Conservation (phyloP, 1,140 invertebrate genomes). For the Lepidostoma basale region DNA sequence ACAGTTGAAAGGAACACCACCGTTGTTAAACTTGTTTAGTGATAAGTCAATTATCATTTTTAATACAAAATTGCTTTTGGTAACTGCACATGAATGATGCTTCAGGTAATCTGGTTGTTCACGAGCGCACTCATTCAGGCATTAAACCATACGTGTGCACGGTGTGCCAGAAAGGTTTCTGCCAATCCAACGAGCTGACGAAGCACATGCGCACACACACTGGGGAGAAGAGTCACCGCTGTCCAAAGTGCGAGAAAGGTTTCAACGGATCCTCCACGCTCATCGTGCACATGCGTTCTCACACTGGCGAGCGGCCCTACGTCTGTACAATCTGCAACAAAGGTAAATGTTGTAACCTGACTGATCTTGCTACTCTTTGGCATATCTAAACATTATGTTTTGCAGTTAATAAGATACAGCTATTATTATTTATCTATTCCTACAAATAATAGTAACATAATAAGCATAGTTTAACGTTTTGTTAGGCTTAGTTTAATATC, state of each 20-base stretch:
- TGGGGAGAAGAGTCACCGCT: slow-evolving; percentile 36
- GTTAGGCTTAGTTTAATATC: no score
- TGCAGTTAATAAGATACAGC: no score
- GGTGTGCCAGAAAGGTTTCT: slow-evolving; percentile 62
- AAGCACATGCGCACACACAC: slow-evolving; percentile 41
- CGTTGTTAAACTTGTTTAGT: no score
- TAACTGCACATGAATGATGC: no score
- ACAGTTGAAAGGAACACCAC: no score
- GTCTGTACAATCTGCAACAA: slow-evolving; percentile 36
- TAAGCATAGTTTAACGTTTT: no score
- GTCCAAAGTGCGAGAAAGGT: slow-evolving; percentile 39
- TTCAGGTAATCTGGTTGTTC: slow-evolving; percentile 58
- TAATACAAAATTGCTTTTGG: background rate
- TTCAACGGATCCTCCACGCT: slow-evolving; percentile 40
- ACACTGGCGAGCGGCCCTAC: slow-evolving; percentile 38
- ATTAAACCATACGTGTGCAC: slow-evolving; percentile 66
- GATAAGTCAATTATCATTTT: background rate
- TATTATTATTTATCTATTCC: no score
- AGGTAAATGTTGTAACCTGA: slow-evolving; percentile 34
- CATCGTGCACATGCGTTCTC: slow-evolving; percentile 40
- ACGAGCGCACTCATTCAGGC: slow-evolving; percentile 61
- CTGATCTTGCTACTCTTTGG: no score
- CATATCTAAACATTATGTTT: no score
- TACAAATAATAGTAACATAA: no score
- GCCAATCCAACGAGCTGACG: slow-evolving; percentile 58